phyloP scores from a whole-genome alignment of 2,888 invertebrate species.

The Eremobia ochroleuca region DNA sequence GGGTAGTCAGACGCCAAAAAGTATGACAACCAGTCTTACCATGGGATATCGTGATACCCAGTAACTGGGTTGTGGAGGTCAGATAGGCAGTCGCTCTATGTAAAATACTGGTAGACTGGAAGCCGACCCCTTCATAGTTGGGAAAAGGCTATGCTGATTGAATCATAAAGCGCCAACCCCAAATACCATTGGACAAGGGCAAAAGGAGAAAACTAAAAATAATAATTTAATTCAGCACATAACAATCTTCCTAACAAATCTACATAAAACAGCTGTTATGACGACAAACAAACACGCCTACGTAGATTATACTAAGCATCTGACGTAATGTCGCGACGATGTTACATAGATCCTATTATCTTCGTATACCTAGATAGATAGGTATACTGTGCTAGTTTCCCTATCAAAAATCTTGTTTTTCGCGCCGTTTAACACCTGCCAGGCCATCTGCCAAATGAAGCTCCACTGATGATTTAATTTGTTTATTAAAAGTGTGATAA shows the following conservation, averaged over 20 bases:
- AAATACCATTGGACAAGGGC: not conserved
- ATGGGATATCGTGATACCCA: no score
- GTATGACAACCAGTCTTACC: no score
- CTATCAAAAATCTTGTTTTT: not conserved
- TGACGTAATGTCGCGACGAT: slow-evolving; percentile 29
- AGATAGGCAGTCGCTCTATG: no score
- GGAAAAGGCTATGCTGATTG: no score
- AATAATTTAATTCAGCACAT: not conserved
- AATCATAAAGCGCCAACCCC: not conserved
- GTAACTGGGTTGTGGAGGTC: no score
- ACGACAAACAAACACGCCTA: slow-evolving; percentile 21
- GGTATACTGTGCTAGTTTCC: no score
- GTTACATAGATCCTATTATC: not conserved
- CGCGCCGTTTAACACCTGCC: not conserved
- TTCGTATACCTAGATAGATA: not conserved
- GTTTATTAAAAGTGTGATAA: no score
- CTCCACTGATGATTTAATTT: not conserved
- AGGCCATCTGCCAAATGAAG: not conserved
- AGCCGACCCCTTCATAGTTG: no score
- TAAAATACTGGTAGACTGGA: no score
- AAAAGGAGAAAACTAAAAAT: not conserved
- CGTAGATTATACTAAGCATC: slow-evolving; percentile 6
- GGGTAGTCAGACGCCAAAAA: no score
- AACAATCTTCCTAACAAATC: not conserved
- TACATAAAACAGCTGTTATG: slow-evolving; percentile 14